These are phyloP conservation scores for Odontamblyopus lacepedii DNA, from an alignment of 2,797 vertebrate genomes.

Conservation along the genomic window DNA sequence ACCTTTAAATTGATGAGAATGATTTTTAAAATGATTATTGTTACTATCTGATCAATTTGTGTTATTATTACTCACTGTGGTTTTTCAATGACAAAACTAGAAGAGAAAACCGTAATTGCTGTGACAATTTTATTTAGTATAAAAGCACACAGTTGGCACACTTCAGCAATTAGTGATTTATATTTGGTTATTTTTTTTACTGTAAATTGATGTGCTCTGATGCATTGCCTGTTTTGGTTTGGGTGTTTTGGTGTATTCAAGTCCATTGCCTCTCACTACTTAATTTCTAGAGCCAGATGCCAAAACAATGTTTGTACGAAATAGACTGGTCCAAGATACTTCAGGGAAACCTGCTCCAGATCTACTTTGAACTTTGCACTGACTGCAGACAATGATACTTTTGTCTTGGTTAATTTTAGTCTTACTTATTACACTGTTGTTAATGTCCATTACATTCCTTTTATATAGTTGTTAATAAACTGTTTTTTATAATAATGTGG, in stretches of 20 bases:
- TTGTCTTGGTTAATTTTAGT: conserved; percentile 23
- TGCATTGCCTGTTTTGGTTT: neutral
- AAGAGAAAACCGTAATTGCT: neutral
- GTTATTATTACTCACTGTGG: too few relatives aligned
- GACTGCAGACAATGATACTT: conserved; percentile 14
- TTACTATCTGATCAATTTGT: too few relatives aligned
- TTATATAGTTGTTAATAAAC: conserved; percentile 59
- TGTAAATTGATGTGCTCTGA: neutral
- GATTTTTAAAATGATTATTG: too few relatives aligned
- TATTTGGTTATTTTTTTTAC: neutral
- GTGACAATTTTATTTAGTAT: neutral
- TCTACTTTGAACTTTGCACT: conserved; percentile 26
- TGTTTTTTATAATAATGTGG: conserved; percentile 49
- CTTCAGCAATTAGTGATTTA: neutral
- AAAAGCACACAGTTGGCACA: neutral
- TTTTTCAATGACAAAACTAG: too few relatives aligned
- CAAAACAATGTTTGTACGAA: neutral
- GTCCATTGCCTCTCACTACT: neutral
- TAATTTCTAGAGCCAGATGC: conserved; percentile 1
- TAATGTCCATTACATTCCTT: conserved; percentile 41
- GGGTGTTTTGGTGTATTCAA: neutral
- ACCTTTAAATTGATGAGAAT: too few relatives aligned
- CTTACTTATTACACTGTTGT: conserved; percentile 4
- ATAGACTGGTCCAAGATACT: conserved; percentile 7
- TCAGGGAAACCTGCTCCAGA: conserved; percentile 15